phyloP scores from a whole-genome alignment of 2,113 vertebrate species.

The Lasiurus borealis region DNA sequence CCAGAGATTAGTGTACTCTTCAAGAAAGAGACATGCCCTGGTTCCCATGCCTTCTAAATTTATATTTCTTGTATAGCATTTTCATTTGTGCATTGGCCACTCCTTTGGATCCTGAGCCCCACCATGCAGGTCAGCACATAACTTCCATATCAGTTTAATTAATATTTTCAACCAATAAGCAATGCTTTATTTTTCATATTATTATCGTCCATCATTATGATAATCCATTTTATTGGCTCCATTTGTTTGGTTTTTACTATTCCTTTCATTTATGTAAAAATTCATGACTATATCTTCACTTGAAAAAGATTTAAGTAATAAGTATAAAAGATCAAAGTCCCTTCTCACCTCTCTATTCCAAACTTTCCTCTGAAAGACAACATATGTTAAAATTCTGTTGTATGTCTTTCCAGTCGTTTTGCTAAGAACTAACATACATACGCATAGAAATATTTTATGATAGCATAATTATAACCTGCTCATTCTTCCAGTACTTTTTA shows the following conservation, averaged over 20 bases:
- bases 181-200: constrained; percentile 13
- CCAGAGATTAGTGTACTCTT: no score
- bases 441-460: not conserved
- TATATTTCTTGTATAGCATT: no score
- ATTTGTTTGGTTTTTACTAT: not conserved
- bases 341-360: not conserved
- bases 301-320: constrained; percentile 4
- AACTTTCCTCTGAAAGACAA: not conserved
- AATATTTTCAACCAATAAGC: not conserved
- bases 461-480: not conserved
- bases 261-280: constrained; percentile 27
- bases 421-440: not conserved
- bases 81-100: no score
- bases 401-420: not conserved
- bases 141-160: not conserved
- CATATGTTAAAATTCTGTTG: not conserved
- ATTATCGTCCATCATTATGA: not conserved
- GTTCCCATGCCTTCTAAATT: no score
- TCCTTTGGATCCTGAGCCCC: no score
- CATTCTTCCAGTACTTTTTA: not conserved
- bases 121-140: not conserved
- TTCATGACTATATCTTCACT: not conserved
- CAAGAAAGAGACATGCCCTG: no score
- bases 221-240: not conserved
- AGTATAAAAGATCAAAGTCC: not conserved